Evolutionary conservation across 2,888 invertebrate genomes (phyloP).

Genomic region (Hirtodrosophila cameraria): DNA sequence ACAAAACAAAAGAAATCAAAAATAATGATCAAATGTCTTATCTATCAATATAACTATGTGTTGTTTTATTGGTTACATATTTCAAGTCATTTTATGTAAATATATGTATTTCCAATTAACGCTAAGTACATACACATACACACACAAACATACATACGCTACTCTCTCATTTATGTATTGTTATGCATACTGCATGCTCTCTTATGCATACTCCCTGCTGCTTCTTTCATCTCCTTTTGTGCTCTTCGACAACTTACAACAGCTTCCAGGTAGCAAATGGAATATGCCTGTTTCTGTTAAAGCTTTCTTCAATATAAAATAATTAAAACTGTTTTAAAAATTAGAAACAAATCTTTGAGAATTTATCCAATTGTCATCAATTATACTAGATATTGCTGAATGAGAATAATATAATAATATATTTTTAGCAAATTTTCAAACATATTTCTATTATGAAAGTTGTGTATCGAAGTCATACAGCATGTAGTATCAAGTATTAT

Average conservation of each 20-base stretch:
- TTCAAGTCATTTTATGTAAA: constrained; percentile 30
- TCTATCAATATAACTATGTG: constrained; percentile 36
- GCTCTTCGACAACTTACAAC: not conserved
- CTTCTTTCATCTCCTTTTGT: not conserved
- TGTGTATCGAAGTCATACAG: too few relatives aligned
- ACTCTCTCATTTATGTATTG: constrained; percentile 8
- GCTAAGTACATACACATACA: constrained; percentile 7
- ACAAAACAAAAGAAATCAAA: not conserved
- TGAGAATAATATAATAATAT: too few relatives aligned
- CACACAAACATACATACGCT: not conserved
- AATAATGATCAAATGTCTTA: constrained; percentile 10
- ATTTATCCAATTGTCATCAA: too few relatives aligned
- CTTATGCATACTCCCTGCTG: not conserved
- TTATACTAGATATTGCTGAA: too few relatives aligned
- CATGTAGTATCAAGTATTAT: too few relatives aligned
- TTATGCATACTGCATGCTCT: constrained; percentile 37
- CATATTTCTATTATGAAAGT: too few relatives aligned
- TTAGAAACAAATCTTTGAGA: too few relatives aligned
- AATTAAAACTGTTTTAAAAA: too few relatives aligned
- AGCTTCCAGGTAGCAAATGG: constrained; percentile 34
- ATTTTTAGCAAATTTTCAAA: too few relatives aligned
- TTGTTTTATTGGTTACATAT: constrained; percentile 47
- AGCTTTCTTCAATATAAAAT: too few relatives aligned
- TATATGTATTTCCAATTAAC: constrained; percentile 29
- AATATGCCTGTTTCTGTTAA: not conserved